A percentile compares a stretch with the other conserved stretches of the same genome.
phyloP scores from a whole-genome alignment of 2,888 invertebrate species.

The Drosophila merina region DNA sequence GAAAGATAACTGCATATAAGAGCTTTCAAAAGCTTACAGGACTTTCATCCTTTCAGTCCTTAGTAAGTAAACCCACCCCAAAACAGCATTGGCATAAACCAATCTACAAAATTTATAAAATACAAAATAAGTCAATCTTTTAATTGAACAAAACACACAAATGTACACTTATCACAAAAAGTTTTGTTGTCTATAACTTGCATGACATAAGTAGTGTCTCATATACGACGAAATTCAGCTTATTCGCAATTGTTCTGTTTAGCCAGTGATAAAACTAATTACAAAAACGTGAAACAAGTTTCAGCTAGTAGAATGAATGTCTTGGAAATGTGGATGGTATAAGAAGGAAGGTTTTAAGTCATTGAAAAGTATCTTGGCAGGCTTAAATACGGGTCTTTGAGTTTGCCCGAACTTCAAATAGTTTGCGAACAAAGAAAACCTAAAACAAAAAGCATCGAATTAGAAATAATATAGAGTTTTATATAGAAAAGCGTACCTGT shows the following conservation, averaged over 20 bases:
- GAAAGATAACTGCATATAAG: neutral
- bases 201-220: conserved; percentile 43
- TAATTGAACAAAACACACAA: conserved; percentile 68
- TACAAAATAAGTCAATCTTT: conserved; percentile 48
- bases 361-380: neutral
- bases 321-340: conserved; percentile 37
- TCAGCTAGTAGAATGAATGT: conserved; percentile 40
- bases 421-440: conserved; percentile 94
- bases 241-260: conserved; percentile 61
- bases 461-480: too few species aligned
- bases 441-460: conserved; percentile 84
- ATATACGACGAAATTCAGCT: conserved; percentile 51
- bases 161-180: conserved; percentile 70
- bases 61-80: conserved; percentile 4
- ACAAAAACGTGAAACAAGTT: conserved; percentile 26
- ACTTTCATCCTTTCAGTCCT: neutral
- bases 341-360: neutral
- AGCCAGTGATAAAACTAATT: conserved; percentile 57
- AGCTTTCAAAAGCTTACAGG: neutral
- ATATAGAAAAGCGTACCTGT: conserved; percentile 85
- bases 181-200: conserved; percentile 51
- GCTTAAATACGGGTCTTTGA: conserved; percentile 84
- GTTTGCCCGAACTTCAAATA: conserved; percentile 91
- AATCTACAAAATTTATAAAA: neutral
- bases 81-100: conserved; percentile 1